Base-by-base conservation (phyloP, 1,140 invertebrate genomes). In the Sitobion miscanthi region DNA sequence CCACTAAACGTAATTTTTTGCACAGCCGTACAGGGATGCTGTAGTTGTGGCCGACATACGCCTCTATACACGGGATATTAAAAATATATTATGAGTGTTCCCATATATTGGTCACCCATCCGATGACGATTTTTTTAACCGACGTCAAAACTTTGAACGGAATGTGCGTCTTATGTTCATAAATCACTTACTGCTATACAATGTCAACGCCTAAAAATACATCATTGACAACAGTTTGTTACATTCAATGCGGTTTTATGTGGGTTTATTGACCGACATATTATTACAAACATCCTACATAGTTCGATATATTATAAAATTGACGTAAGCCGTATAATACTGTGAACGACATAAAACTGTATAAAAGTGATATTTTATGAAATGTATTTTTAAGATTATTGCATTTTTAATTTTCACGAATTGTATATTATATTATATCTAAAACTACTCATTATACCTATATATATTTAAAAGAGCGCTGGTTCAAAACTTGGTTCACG, bases 281-380 rank as follows among this genome's bases (percentile, higher is more conserved):
- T 54, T 52, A 57, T 89, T 57, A 57, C 88, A 89, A 89, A 89
- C 88, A 89, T 42, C 35, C 35, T 89, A 89, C 35, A 54, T 89
- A 6, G 45, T 49, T 47, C 7, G 25, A 88, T 21, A 49, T 49
- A 89, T 54, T 54, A 54, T 38, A 89, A 14, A 45, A 47, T 57
- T 57, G 25, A 57, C n/a, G 42, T 42, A 54, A 25, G 14, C 23
- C 38, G 0, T 38, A 35, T 35, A 45, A 88, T 1, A 9, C 3
- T 88, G n/a, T 54, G 20, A 35, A 89, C 11, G 35, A 89, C 49
- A 89, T 89, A 57, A 54, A 89, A 89, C 87, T 52, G 47, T 88
- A 35, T 35, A 52, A 52, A 52, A 52, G 86, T 88, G 54, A 88
- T 88, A 88, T 52, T 52, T 88, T 52, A 52, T 52, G 20, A 88